Conservation (phyloP, 92 coral and sea anemone species). For the Parazoanthus swiftii region DNA sequence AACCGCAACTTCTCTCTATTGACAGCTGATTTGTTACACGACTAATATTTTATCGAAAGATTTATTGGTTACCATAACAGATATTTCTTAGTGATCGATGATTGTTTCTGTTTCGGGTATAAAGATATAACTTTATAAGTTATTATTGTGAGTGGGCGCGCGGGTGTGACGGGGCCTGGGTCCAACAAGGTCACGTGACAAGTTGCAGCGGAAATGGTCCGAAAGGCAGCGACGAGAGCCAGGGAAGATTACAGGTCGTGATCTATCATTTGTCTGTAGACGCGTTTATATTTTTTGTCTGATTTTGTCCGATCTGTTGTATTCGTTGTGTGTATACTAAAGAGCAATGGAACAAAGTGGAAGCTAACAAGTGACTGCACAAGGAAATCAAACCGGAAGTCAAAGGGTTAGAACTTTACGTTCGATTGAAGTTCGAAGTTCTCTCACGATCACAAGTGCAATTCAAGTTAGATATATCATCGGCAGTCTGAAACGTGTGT, state of each 20-base stretch:
- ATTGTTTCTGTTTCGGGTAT: neutral
- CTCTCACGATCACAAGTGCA: slow-evolving; percentile 13
- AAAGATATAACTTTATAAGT: neutral
- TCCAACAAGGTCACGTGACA: slow-evolving; percentile 30
- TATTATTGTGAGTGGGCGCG: slow-evolving; percentile 12
- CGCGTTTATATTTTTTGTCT: slow-evolving; percentile 13
- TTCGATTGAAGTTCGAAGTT: slow-evolving; percentile 21
- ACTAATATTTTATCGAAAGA: neutral
- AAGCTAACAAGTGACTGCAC: slow-evolving; percentile 15
- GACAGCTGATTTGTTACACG: neutral
- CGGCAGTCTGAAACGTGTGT: slow-evolving; percentile 21
- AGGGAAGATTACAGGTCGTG: slow-evolving; percentile 8
- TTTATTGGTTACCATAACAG: neutral
- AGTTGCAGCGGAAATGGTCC: slow-evolving; percentile 5
- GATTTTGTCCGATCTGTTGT: neutral
- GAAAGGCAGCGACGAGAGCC: slow-evolving; percentile 15
- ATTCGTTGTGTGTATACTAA: neutral
- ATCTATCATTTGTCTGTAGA: slow-evolving; percentile 1
- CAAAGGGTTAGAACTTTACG: slow-evolving; percentile 15
- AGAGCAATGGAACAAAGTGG: slow-evolving; percentile 33
- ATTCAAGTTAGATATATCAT: slow-evolving; percentile 8
- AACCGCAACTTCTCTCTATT: neutral
- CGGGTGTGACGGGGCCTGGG: slow-evolving; percentile 42
- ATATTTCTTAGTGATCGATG: neutral
- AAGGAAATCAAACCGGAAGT: slow-evolving; percentile 39